Percentiles rank a stretch among this genome's conserved stretches.
Evolutionary conservation across 2,888 invertebrate genomes (phyloP).

Genomic region (Zeuzera pyrina): DNA sequence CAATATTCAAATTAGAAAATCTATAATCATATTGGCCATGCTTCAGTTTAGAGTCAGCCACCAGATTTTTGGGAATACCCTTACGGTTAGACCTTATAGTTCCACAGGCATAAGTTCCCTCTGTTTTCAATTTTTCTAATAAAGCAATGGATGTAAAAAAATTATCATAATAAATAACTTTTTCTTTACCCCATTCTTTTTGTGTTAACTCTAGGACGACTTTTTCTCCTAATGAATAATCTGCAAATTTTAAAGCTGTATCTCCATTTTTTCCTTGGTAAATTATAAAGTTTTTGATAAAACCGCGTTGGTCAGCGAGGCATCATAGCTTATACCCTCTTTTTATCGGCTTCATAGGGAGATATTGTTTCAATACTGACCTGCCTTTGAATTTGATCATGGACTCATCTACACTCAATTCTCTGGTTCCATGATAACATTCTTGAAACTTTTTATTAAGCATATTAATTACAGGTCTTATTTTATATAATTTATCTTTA

Average conservation of each 20-base stretch:
- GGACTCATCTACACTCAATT: background rate
- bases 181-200: background rate
- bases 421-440: too few relatives aligned
- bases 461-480: too few relatives aligned
- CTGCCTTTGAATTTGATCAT: background rate
- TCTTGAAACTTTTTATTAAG: too few relatives aligned
- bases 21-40: too few relatives aligned
- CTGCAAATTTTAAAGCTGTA: background rate
- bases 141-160: background rate
- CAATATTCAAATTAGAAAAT: too few relatives aligned
- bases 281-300: too few relatives aligned
- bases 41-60: background rate
- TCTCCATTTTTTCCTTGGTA: background rate
- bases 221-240: background rate
- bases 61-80: background rate
- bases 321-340: background rate
- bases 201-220: background rate
- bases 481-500: conserved; percentile 18
- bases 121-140: background rate
- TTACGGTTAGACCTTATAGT: background rate
- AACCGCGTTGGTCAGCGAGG: too few relatives aligned
- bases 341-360: background rate
- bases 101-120: background rate
- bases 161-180: background rate
- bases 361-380: too few relatives aligned